Base-by-base conservation (phyloP, 2,113 vertebrate genomes). In the Phylloscopus trochiloides region DNA sequence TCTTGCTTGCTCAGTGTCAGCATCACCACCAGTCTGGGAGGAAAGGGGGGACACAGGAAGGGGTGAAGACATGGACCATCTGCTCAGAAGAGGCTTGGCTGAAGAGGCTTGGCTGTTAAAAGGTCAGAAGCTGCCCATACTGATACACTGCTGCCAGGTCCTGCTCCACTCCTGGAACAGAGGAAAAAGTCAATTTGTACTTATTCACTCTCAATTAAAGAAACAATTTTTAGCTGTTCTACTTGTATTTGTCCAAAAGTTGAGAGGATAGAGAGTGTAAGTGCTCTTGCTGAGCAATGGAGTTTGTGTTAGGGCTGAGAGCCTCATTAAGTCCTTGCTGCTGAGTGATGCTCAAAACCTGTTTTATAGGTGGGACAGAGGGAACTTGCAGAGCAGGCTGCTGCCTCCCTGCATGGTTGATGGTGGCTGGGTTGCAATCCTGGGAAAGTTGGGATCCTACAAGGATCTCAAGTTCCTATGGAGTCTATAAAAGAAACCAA, bases 251-350 rank as follows among this genome's bases (percentile, higher is more conserved):
- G 26, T 55, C 45, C 43, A n/a, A 10, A n/a, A 34, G 15, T 4
- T 73, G 31, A 8, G 31, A 15, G 21, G 10, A 61, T 40, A 45
- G 54, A 88, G 50, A 31, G 5, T 0, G 0, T 34, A 45, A 75
- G 54, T 0, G 2, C 9, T 72, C 12, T 54, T 0, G 0, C 14
- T 66, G 42, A 76, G 29, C 0, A 2, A 34, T 17, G 12, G 62
- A 59, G 17, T 29, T 84, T 15, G 1, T 63, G 28, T 38, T 32
- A 82, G 61, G 32, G 36, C 36, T 85, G 38, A 79, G 21, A 21
- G 2, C 10, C 28, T 58, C 31, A 14, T 70, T 55, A 42, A 66
- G 45, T 38, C 24, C 42, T 66, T 1, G 1, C 5, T 57, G 28
- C n/a, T 38, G 63, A 73, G 24, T 51, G 59, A 59, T 57, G 43